These are phyloP conservation scores for Neosilurus mollespiculum DNA, from an alignment of 2,797 vertebrate genomes.

Conservation along the genomic window DNA sequence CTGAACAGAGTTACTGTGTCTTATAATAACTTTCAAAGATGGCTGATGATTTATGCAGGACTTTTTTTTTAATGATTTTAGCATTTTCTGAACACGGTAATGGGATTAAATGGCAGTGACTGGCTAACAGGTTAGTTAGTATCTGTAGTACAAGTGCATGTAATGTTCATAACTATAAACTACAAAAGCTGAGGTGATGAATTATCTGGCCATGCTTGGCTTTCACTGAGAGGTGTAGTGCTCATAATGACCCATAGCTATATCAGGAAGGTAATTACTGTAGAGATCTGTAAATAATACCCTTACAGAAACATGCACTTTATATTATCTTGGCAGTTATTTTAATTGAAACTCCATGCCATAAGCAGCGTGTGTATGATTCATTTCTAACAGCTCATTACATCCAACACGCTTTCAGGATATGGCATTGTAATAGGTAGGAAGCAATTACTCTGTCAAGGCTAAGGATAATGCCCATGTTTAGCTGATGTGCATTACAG, in stretches of 20 bases:
- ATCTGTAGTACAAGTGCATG: not conserved
- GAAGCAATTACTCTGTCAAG: conserved; percentile 48
- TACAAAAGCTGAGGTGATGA: conserved; percentile 30
- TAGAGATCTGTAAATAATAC: conserved; percentile 50
- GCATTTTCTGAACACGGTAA: not conserved
- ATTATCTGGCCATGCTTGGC: conserved; percentile 31
- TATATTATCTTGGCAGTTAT: conserved; percentile 46
- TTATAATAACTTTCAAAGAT: not conserved
- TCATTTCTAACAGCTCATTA: conserved; percentile 50
- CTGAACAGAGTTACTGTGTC: not conserved
- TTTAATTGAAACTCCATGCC: conserved; percentile 57
- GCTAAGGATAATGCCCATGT: conserved; percentile 30
- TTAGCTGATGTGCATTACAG: not conserved
- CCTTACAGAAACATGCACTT: conserved; percentile 42
- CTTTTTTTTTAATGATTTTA: too few species aligned
- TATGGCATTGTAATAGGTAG: conserved; percentile 38
- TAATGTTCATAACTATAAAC: not conserved
- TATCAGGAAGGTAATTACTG: conserved; percentile 56
- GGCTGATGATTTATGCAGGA: not conserved
- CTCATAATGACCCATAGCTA: conserved; percentile 48
- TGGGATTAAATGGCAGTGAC: not conserved
- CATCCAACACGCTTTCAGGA: conserved; percentile 48
- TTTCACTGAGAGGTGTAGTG: conserved; percentile 37
- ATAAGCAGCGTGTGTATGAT: conserved; percentile 47
- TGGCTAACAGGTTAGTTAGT: not conserved